These are phyloP conservation scores for Ischnus inquisitorius DNA, from an alignment of 2,888 invertebrate species.

Conservation along the genomic window DNA sequence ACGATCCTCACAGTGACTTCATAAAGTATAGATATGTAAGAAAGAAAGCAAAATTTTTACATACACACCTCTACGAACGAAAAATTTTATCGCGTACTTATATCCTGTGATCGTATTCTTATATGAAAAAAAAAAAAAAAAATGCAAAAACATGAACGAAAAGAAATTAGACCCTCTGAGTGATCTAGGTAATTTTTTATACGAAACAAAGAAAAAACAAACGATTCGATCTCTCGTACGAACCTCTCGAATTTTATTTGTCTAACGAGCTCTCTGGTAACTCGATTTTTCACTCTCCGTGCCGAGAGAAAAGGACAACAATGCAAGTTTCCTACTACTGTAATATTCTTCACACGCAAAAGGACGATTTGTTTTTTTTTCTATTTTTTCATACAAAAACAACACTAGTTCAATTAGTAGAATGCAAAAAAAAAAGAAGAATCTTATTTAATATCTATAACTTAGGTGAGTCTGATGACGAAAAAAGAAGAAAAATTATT, in stretches of 20 bases:
- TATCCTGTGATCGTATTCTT: conserved; percentile 79
- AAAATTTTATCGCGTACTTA: conserved; percentile 65
- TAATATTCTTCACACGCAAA: conserved; percentile 55
- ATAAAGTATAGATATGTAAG: conserved; percentile 73
- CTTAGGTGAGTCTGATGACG: conserved; percentile 11
- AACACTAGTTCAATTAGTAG: conserved; percentile 79
- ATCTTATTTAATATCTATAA: conserved; percentile 26
- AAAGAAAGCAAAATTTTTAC: conserved; percentile 24
- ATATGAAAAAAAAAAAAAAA: conserved; percentile 56
- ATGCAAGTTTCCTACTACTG: conserved; percentile 76
- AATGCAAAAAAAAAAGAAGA: conserved; percentile 60
- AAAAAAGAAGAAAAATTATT: conserved; percentile 29
- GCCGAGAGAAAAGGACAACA: conserved; percentile 73
- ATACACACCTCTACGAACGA: conserved; percentile 41
- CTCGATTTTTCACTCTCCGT: conserved; percentile 56
- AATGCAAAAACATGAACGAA: background rate
- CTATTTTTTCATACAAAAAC: conserved; percentile 48
- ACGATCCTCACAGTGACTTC: conserved; percentile 84
- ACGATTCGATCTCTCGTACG: conserved; percentile 9
- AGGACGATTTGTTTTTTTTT: conserved; percentile 29
- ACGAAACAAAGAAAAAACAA: conserved; percentile 5
- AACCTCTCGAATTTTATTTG: conserved; percentile 21
- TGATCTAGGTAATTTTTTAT: conserved; percentile 45
- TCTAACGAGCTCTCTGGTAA: conserved; percentile 46
- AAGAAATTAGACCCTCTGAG: conserved; percentile 26